Percentiles rank a stretch among this genome's conserved stretches.
Conservation (phyloP, 2,888 invertebrate species). For the Cryptus armator region DNA sequence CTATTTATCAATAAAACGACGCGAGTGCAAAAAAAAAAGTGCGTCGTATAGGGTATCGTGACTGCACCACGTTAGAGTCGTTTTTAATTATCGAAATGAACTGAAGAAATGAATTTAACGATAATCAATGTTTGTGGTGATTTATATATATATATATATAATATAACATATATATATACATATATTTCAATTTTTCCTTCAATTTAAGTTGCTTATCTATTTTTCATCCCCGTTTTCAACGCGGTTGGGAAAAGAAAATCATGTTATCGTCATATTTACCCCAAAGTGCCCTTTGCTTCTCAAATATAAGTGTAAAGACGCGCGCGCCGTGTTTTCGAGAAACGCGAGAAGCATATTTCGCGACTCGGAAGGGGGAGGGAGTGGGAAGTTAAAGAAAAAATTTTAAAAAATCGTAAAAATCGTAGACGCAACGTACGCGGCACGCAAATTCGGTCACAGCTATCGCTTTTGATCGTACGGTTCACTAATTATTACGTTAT, state of each 20-base stretch:
- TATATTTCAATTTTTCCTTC: constrained; percentile 46
- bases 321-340: constrained; percentile 35
- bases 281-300: constrained; percentile 76
- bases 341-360: constrained; percentile 50
- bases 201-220: constrained; percentile 39
- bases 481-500: constrained; percentile 63
- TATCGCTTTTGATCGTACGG: constrained; percentile 44
- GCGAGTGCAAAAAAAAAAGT: constrained; percentile 61
- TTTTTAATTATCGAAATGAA: constrained; percentile 68
- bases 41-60: constrained; percentile 68
- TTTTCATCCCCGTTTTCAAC: constrained; percentile 54
- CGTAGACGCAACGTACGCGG: constrained; percentile 33
- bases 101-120: constrained; percentile 68
- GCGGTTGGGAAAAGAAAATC: constrained; percentile 65
- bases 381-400: constrained; percentile 28
- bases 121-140: constrained; percentile 69
- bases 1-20: constrained; percentile 69
- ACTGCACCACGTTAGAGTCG: constrained; percentile 66
- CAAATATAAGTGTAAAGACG: constrained; percentile 65
- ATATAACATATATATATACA: constrained; percentile 26
- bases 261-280: constrained; percentile 78
- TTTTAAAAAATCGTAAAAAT: constrained; percentile 26
- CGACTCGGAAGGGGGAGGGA: constrained; percentile 33
- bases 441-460: constrained; percentile 54
- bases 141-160: constrained; percentile 63